Base-by-base conservation (phyloP, 2,113 vertebrate species). In the Haemorhous mexicanus region DNA sequence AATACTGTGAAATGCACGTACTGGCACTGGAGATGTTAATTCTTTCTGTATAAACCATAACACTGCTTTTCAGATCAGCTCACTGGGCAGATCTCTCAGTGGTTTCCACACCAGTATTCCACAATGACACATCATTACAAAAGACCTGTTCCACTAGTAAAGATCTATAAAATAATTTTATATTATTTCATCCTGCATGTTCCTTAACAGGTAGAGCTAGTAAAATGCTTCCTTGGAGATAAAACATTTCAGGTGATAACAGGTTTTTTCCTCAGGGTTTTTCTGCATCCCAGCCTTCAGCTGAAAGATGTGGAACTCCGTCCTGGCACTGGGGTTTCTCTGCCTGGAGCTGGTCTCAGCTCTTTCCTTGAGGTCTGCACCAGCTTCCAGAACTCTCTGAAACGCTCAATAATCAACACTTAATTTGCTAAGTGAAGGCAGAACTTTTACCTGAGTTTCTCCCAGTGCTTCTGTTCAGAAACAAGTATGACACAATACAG, bases 311-410 rank as follows among this genome's bases (percentile, higher is more conserved):
- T 49, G 37, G 3, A 7, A 24, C 33, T 35, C 39, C 18, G 12
- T 76, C 46, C 23, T 0, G 0, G 8, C 0, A 0, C 47, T 62
- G 62, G 43, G 26, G 30, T 79, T 16, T 2, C 18, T 72, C 21
- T 56, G 10, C 21, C 47, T n/a, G 62, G 35, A 44, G 43, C 46
- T 69, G 53, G 3, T 68, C 70, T 53, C 53, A 92, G 50, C 28
- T 26, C 41, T 67, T 90, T 28, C 46, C 41, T 21, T 37, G 30
- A 22, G 52, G 26, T 55, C 85, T 90, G 68, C 55, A 30, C 14
- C 47, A 67, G 41, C 73, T 84, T 89, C 73, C 56, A 74, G 27
- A 59, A 1, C 59, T 74, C 67, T 67, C 66, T 66, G 63, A 53
- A 66, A 30, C 50, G 26, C 46, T 69, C 44, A 47, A 12, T 30